Percentiles rank a stretch among this genome's conserved stretches.
These are phyloP conservation scores for Sebastes steindachneri DNA, from an alignment of 2,797 vertebrate species.

Conservation along the genomic window DNA sequence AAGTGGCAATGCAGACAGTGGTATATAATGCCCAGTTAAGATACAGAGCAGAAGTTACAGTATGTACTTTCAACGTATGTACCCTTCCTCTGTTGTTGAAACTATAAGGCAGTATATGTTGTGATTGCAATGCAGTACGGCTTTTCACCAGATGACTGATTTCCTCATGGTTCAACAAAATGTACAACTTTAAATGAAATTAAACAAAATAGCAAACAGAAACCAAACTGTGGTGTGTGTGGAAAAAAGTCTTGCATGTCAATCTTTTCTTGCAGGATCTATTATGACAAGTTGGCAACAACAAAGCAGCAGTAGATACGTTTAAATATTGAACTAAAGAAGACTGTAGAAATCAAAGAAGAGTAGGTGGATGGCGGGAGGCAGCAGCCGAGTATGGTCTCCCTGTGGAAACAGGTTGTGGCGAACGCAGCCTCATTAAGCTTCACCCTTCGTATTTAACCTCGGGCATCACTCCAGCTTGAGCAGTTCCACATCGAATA, in stretches of 20 bases:
- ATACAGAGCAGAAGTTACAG: constrained; percentile 79
- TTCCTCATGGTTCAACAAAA: constrained; percentile 80
- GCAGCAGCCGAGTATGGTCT: constrained; percentile 54
- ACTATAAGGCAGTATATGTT: constrained; percentile 89
- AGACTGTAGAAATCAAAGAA: constrained; percentile 59
- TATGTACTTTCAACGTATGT: constrained; percentile 71
- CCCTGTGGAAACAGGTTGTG: constrained; percentile 52
- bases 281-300: constrained; percentile 70
- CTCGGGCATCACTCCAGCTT: constrained; percentile 89
- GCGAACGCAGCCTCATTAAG: constrained; percentile 39
- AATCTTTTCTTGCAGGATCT: constrained; percentile 58
- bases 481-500: constrained; percentile 98
- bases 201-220: constrained; percentile 50
- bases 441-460: constrained; percentile 10
- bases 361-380: constrained; percentile 31
- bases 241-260: constrained; percentile 45
- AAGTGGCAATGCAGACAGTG: constrained; percentile 93
- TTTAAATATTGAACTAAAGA: constrained; percentile 68
- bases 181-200: constrained; percentile 82
- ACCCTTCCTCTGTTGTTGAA: constrained; percentile 82
- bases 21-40: constrained; percentile 90
- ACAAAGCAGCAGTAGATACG: constrained; percentile 72
- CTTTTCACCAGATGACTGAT: constrained; percentile 60
- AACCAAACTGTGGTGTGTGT: constrained; percentile 40
- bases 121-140: constrained; percentile 68